These are phyloP conservation scores for Smutsia temminckii DNA, from an alignment of 2,797 vertebrate species.

Conservation along the genomic window DNA sequence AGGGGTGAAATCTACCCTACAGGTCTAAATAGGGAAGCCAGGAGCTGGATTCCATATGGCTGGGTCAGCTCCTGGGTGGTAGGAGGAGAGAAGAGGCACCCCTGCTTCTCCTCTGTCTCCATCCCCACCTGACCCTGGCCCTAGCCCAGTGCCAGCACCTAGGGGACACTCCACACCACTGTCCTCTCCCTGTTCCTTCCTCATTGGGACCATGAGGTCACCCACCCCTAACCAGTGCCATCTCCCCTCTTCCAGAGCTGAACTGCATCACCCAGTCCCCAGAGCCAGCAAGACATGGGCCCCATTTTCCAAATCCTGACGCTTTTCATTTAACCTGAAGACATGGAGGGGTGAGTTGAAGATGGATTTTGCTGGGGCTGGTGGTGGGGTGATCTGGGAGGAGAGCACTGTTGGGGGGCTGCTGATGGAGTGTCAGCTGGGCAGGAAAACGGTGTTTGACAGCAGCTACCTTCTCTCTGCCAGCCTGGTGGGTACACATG, in stretches of 20 bases:
- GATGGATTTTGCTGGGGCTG: not conserved
- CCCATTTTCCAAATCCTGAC: not conserved
- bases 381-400: not conserved
- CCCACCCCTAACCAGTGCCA: not conserved
- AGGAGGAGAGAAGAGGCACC: too few relatives aligned
- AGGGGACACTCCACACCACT: not conserved
- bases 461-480: not conserved
- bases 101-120: not conserved
- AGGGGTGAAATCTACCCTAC: not conserved
- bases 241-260: slow-evolving; percentile 55
- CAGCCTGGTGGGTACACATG: rapidly evolving
- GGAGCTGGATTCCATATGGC: not conserved
- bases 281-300: slow-evolving; percentile 61
- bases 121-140: too few relatives aligned
- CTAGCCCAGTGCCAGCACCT: not conserved
- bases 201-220: not conserved
- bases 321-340: slow-evolving; percentile 52
- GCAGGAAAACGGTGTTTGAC: not conserved
- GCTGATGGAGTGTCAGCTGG: not conserved
- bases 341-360: slow-evolving; percentile 67
- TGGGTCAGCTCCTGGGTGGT: not conserved
- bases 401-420: not conserved
- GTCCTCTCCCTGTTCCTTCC: not conserved
- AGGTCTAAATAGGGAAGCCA: not conserved
- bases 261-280: slow-evolving; percentile 31